phyloP scores from a whole-genome alignment of 2,113 vertebrate genomes.

The Theristicus caerulescens region DNA sequence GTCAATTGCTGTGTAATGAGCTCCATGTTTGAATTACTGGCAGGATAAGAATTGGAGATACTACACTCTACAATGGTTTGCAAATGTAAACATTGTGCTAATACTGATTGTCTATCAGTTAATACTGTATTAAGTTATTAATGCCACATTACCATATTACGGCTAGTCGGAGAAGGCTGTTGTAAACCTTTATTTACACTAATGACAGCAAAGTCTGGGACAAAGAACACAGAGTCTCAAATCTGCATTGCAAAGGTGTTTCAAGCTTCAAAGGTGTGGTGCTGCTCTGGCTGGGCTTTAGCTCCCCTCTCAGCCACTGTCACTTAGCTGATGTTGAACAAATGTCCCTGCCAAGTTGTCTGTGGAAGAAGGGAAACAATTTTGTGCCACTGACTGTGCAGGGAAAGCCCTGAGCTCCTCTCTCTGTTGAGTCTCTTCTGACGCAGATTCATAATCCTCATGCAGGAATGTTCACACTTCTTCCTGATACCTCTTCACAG shows the following conservation, averaged over 20 bases:
- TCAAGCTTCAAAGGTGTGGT: not conserved
- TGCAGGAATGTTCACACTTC: not conserved
- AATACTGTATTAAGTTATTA: not conserved
- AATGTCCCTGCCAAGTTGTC: not conserved
- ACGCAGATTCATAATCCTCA: not conserved
- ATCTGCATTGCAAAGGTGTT: not conserved
- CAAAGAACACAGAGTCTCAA: not conserved
- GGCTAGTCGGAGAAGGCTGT: not conserved
- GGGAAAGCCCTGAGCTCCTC: not conserved
- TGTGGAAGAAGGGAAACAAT: not conserved
- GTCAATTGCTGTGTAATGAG: not conserved
- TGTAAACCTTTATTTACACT: not conserved
- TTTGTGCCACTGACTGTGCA: not conserved
- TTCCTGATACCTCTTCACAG: not conserved
- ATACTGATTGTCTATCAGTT: not conserved
- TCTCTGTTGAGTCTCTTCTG: not conserved
- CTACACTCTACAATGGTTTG: not conserved
- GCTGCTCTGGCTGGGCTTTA: not conserved
- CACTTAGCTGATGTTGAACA: not conserved
- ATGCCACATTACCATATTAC: not conserved
- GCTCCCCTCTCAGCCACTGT: not conserved
- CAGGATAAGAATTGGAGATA: not conserved
- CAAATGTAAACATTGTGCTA: not conserved
- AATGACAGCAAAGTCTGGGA: not conserved
- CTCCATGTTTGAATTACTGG: not conserved